Conservation (phyloP, 2,888 invertebrate genomes). For the Tenthredo distinguenda region DNA sequence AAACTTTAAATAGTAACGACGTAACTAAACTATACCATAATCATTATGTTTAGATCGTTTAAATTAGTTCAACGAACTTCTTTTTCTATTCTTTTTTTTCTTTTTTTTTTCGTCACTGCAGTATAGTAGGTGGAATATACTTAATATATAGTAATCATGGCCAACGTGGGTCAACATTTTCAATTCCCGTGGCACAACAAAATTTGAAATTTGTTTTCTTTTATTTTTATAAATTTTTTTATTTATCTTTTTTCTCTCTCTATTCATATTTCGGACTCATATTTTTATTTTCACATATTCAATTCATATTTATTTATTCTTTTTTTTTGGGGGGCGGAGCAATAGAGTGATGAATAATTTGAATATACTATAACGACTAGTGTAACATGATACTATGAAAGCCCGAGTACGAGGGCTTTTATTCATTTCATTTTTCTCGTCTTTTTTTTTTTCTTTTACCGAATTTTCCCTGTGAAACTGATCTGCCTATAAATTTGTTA, state of each 20-base stretch:
- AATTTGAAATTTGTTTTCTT: not conserved
- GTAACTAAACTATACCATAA: not conserved
- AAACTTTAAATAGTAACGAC: not conserved
- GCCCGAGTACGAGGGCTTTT: no score
- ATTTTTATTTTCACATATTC: no score
- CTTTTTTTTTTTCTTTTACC: not conserved
- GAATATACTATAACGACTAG: no score
- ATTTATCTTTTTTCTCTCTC: not conserved
- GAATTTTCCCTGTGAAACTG: not conserved
- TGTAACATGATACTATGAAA: no score
- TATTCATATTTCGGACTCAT: not conserved
- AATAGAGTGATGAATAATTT: no score
- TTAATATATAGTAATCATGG: not conserved
- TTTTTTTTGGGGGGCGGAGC: no score
- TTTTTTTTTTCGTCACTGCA: not conserved
- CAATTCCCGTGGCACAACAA: not conserved
- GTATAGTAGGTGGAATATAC: not conserved
- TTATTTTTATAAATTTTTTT: not conserved
- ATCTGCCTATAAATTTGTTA: not conserved
- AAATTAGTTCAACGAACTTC: not conserved
- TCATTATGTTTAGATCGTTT: not conserved
- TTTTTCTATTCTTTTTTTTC: not conserved
- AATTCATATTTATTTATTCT: no score
- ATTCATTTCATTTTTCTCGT: not conserved
- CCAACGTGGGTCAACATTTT: constrained; percentile 7